Conservation (phyloP, 1,140 invertebrate genomes). For the Sitobion miscanthi region DNA sequence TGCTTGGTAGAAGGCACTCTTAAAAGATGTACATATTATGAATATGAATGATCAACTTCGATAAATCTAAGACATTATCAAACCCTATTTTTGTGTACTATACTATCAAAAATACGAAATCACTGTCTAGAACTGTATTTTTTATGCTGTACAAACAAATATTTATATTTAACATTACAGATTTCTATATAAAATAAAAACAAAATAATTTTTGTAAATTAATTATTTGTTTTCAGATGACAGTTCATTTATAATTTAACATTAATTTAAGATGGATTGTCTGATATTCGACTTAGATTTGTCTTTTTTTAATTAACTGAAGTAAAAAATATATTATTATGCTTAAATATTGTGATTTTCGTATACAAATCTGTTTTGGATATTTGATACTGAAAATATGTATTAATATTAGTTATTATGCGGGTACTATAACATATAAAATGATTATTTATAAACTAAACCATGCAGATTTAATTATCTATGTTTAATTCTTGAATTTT, state of each 20-base stretch:
- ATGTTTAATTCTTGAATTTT: conserved; percentile 22
- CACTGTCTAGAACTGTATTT: no score
- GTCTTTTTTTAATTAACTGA: not conserved
- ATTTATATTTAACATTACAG: no score
- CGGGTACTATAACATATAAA: not conserved
- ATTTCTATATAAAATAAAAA: no score
- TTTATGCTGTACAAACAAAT: no score
- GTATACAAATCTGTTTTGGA: not conserved
- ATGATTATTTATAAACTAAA: not conserved
- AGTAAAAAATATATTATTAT: not conserved
- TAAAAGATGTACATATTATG: no score
- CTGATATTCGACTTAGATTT: not conserved
- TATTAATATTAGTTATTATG: not conserved
- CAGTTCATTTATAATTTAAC: no score
- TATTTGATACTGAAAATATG: not conserved
- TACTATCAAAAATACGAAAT: not conserved
- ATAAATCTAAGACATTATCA: no score
- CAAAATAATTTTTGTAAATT: no score
- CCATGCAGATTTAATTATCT: not conserved
- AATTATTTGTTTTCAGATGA: no score
- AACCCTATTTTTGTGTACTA: not conserved
- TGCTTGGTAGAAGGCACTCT: no score
- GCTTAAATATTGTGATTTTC: not conserved
- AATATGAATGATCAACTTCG: no score
- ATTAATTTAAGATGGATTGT: no score